Percentiles rank a stretch among this genome's conserved stretches.
Evolutionary conservation across 2,797 vertebrate species (phyloP).

Genomic region (Anguilla megastoma): DNA sequence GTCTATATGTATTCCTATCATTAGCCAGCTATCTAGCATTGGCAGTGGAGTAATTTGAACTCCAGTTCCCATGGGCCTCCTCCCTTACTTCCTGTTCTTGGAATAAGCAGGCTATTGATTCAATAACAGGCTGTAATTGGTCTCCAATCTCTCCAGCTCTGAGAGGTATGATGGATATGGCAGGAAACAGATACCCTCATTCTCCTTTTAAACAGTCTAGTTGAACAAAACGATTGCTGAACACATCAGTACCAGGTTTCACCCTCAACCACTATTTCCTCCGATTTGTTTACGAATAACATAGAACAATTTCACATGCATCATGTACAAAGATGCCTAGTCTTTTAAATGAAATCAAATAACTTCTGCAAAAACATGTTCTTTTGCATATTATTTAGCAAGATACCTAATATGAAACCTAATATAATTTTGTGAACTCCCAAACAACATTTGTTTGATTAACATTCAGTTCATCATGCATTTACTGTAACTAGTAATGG

Average conservation of each 20-base stretch:
- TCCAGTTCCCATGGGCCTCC: slow-evolving; percentile 93
- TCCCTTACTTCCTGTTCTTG: slow-evolving; percentile 98
- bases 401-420: neutral
- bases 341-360: neutral
- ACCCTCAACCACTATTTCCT: neutral
- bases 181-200: slow-evolving; percentile 89
- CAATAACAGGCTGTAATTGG: slow-evolving; percentile 99
- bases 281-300: neutral
- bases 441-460: too few species aligned
- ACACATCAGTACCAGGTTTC: neutral
- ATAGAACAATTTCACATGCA: neutral
- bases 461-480: too few species aligned
- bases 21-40: slow-evolving; percentile 34
- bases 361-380: neutral
- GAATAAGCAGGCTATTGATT: slow-evolving; percentile 99
- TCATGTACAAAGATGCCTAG: neutral
- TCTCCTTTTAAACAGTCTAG: slow-evolving; percentile 82
- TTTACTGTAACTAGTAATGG: too few species aligned
- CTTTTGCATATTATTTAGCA: neutral
- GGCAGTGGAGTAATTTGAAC: slow-evolving; percentile 98
- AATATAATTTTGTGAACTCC: too few species aligned
- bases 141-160: slow-evolving; percentile 90
- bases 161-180: slow-evolving; percentile 95
- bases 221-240: neutral
- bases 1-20: neutral